A percentile compares a stretch with the other conserved stretches of the same genome.
Conservation (phyloP, 2,888 invertebrate genomes). For the Volucella zonaria region DNA sequence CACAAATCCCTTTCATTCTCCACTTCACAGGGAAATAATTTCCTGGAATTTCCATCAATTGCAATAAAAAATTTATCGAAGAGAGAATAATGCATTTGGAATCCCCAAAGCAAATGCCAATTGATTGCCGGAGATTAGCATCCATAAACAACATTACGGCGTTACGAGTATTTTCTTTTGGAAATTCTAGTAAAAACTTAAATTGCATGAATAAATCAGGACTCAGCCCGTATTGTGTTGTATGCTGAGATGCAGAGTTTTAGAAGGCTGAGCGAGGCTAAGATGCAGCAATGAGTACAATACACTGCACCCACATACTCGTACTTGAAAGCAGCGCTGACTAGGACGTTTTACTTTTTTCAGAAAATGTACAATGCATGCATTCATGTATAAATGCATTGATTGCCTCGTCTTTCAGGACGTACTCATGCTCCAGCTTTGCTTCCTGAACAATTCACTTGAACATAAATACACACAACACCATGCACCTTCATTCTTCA, state of each 20-base stretch:
- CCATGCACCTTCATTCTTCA: constrained; percentile 16
- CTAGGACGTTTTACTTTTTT: constrained; percentile 31
- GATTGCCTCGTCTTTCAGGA: constrained; percentile 66
- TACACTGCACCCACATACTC: constrained; percentile 9
- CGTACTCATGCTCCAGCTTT: constrained; percentile 13
- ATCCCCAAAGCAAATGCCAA: constrained; percentile 72
- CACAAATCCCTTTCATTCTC: constrained; percentile 18
- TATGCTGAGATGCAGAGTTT: constrained; percentile 17
- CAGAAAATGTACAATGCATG: constrained; percentile 63
- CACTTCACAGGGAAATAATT: constrained; percentile 59
- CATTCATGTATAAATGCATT: constrained; percentile 71
- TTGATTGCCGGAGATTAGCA: constrained; percentile 74
- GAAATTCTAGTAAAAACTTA: constrained; percentile 63
- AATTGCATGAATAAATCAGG: constrained; percentile 74
- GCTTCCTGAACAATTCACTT: constrained; percentile 52
- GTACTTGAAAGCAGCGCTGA: constrained; percentile 15
- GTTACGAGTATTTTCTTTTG: constrained; percentile 59
- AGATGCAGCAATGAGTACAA: constrained; percentile 43
- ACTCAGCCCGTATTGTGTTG: constrained; percentile 56
- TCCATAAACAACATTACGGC: constrained; percentile 74
- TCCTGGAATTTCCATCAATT: constrained; percentile 73
- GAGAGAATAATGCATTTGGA: constrained; percentile 69
- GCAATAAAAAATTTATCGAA: constrained; percentile 68
- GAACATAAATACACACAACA: constrained; percentile 14
- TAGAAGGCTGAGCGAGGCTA: constrained; percentile 9